Percentiles rank a stretch among this genome's conserved stretches.
Conservation (phyloP, 1,140 invertebrate species). For the Harpegnathos saltator region DNA sequence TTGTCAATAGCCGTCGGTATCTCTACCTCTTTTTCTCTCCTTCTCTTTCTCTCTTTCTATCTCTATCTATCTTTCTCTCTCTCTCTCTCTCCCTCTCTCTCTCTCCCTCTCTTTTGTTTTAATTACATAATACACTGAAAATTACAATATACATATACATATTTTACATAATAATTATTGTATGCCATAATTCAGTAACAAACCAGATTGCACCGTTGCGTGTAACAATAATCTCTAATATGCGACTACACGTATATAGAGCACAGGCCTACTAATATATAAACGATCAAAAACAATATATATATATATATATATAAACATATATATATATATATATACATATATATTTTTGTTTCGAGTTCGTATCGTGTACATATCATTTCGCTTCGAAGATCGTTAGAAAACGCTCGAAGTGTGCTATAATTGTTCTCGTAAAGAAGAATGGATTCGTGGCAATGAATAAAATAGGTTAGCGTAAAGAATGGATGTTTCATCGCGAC, state of each 20-base stretch:
- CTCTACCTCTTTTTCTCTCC: constrained; percentile 33
- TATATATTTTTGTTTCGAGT: constrained; percentile 51
- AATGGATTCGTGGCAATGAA: neutral
- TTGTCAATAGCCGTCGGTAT: constrained; percentile 83
- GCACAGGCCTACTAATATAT: constrained; percentile 54
- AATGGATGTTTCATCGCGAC: neutral
- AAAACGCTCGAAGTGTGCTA: constrained; percentile 14
- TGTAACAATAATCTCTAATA: constrained; percentile 81
- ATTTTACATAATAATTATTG: constrained; percentile 85
- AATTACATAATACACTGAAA: constrained; percentile 84
- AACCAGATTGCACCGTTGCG: constrained; percentile 82
- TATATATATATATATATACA: constrained; percentile 64
- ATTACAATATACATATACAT: constrained; percentile 85
- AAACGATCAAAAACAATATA: constrained; percentile 68
- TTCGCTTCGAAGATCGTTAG: constrained; percentile 24
- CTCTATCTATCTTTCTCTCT: no score
- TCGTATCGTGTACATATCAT: neutral
- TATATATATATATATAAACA: constrained; percentile 63
- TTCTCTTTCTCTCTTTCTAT: no score
- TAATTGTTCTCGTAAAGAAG: neutral
- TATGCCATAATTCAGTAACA: constrained; percentile 83
- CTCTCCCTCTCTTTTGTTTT: constrained; percentile 48
- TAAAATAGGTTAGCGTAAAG: neutral
- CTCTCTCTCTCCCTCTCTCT: no score
- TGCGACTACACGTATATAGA: constrained; percentile 60